phyloP scores from a whole-genome alignment of 2,888 invertebrate species.

The Xiphydria camelus region DNA sequence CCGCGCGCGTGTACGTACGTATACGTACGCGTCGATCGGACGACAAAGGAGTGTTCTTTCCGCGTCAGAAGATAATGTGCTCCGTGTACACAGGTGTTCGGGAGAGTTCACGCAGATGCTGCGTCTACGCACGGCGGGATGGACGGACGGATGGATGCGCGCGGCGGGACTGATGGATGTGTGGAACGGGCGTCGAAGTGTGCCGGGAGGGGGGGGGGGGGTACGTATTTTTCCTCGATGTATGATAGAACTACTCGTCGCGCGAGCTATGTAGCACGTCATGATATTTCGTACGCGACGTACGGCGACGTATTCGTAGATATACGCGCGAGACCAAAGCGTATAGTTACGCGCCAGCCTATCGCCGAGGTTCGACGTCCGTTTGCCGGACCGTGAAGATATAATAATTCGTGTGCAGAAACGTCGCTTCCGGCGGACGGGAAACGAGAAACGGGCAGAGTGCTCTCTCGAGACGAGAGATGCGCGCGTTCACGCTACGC shows the following conservation, averaged over 20 bases:
- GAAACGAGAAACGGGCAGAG: neutral
- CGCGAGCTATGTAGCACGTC: no score
- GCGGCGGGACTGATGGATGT: neutral
- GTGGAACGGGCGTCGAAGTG: neutral
- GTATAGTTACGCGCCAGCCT: no score
- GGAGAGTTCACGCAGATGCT: conserved; percentile 50
- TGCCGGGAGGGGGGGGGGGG: no score
- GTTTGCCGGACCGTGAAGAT: conserved; percentile 50
- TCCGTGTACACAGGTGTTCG: conserved; percentile 55
- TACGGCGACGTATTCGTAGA: no score
- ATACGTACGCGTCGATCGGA: conserved; percentile 34
- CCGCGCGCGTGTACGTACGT: no score
- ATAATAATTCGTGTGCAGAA: conserved; percentile 43
- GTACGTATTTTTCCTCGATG: no score
- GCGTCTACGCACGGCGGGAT: conserved; percentile 32
- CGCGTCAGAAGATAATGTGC: conserved; percentile 44
- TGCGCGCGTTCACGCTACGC: conserved; percentile 24
- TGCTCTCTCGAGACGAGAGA: conserved; percentile 14
- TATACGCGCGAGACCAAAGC: no score
- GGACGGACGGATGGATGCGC: neutral
- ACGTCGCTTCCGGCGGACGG: neutral
- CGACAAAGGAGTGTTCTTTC: conserved; percentile 47
- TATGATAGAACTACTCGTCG: no score
- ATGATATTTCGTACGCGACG: no score
- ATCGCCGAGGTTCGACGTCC: no score